Evolutionary conservation across 2,113 vertebrate species (phyloP).

Genomic region (Stegastes partitus): DNA sequence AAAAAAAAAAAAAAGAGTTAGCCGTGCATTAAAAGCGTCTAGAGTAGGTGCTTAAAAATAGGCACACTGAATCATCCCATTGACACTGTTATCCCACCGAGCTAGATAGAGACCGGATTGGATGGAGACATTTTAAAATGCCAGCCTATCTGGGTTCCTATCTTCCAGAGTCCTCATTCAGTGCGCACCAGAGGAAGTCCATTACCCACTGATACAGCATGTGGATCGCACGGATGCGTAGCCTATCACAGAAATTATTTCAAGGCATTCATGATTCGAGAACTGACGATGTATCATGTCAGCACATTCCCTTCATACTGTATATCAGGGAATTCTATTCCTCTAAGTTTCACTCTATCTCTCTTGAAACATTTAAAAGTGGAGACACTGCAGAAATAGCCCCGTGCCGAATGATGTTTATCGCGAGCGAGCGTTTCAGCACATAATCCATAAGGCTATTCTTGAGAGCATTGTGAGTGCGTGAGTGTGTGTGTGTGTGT

Average conservation of each 20-base stretch:
- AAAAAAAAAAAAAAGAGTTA: constrained; percentile 31
- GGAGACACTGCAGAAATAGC: constrained; percentile 74
- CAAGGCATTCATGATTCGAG: constrained; percentile 54
- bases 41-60: constrained; percentile 55
- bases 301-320: constrained; percentile 66
- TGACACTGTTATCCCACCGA: constrained; percentile 57
- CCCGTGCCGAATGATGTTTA: constrained; percentile 63
- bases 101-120: constrained; percentile 31
- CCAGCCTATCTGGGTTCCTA: constrained; percentile 49
- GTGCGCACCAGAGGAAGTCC: constrained; percentile 44
- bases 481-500: constrained; percentile 16
- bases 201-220: constrained; percentile 47
- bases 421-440: constrained; percentile 54
- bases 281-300: constrained; percentile 64
- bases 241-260: constrained; percentile 65
- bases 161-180: constrained; percentile 52
- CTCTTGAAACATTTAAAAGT: constrained; percentile 70
- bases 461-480: constrained; percentile 33
- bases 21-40: constrained; percentile 59
- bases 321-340: constrained; percentile 54
- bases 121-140: constrained; percentile 72
- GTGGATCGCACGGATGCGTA: constrained; percentile 40
- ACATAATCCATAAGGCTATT: constrained; percentile 62
- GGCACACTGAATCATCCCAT: constrained; percentile 58
- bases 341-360: constrained; percentile 69